Evolutionary conservation across 2,113 vertebrate species (phyloP).

Genomic region (Leuciscus idus): DNA sequence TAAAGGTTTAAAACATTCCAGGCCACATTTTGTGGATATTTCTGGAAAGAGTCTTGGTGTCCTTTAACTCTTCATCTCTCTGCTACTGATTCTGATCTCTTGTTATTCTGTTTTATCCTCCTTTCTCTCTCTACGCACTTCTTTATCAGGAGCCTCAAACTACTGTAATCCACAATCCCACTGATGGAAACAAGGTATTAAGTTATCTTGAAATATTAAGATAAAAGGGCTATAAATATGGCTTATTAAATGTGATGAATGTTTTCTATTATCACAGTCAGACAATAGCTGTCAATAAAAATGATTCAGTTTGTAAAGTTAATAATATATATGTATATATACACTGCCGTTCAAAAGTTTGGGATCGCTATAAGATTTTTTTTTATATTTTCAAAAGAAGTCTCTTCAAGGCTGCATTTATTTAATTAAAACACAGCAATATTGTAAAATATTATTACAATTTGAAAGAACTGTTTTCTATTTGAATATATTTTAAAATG

Average conservation of each 20-base stretch:
- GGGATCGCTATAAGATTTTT: too few relatives aligned
- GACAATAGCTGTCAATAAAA: too few relatives aligned
- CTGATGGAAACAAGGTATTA: conserved; percentile 99
- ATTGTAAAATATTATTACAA: too few relatives aligned
- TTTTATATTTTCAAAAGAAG: too few relatives aligned
- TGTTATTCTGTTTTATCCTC: conserved; percentile 32
- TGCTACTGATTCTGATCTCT: conserved; percentile 19
- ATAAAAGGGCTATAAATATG: background rate
- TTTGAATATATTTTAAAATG: too few relatives aligned
- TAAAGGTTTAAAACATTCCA: background rate
- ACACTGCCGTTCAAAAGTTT: too few relatives aligned
- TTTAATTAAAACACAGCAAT: too few relatives aligned
- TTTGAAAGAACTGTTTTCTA: too few relatives aligned
- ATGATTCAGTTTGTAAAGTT: background rate
- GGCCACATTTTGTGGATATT: background rate
- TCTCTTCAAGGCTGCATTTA: too few relatives aligned
- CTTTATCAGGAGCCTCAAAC: conserved; percentile 96
- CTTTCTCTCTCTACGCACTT: conserved; percentile 57
- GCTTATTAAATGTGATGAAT: background rate
- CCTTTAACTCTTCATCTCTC: conserved; percentile 34
- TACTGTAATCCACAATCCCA: conserved; percentile 98
- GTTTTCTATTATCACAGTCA: background rate
- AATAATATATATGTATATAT: too few relatives aligned
- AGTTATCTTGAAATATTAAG: conserved; percentile 36
- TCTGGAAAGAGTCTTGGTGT: conserved; percentile 37